Evolutionary conservation across 2,113 vertebrate genomes (phyloP).

Genomic region (Odocoileus hemionus): DNA sequence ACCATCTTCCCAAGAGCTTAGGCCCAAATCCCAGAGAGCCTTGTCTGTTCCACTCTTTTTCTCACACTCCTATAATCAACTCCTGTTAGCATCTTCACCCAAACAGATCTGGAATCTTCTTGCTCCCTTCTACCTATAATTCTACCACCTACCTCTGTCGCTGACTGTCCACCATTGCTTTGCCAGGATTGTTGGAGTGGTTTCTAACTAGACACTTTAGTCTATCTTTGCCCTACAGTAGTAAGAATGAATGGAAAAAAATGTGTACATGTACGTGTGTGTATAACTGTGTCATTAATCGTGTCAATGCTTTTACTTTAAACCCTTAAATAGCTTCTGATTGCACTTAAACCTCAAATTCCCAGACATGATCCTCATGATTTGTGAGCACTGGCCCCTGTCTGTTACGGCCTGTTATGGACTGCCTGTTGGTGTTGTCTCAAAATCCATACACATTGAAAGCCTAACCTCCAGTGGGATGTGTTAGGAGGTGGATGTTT

Average conservation of each 20-base stretch:
- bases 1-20: not conserved
- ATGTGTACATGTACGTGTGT: not conserved
- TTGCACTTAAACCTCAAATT: not conserved
- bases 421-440: not conserved
- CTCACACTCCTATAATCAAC: not conserved
- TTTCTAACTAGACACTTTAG: not conserved
- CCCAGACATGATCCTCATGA: not conserved
- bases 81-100: not conserved
- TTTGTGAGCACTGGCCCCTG: not conserved
- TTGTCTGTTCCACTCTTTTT: not conserved
- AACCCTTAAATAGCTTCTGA: not conserved
- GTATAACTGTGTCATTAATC: not conserved
- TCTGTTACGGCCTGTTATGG: not conserved
- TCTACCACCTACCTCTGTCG: not conserved
- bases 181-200: not conserved
- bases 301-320: not conserved
- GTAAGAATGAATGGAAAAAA: not conserved
- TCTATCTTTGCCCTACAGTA: not conserved
- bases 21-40: not conserved
- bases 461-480: not conserved
- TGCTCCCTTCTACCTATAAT: not conserved
- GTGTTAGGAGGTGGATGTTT: not conserved
- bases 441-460: not conserved
- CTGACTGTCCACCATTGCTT: not conserved
- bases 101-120: not conserved